phyloP scores from a whole-genome alignment of 2,113 vertebrate genomes.

The Rousettus leschenaultii region DNA sequence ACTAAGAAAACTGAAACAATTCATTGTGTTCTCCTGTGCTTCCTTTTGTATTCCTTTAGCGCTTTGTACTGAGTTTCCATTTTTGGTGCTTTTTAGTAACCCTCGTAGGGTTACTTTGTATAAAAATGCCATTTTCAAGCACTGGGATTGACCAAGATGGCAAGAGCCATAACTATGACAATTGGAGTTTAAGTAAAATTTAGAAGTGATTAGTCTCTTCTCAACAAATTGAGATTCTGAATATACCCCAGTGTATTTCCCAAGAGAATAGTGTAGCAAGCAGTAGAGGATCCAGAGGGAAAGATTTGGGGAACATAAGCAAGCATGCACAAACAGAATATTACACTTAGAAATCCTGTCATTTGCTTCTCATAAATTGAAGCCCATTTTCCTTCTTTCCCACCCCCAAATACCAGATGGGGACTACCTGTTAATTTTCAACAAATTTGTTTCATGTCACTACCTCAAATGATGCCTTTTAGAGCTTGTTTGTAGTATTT shows the following conservation, averaged over 20 bases:
- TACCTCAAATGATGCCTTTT: background rate
- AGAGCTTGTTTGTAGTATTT: background rate
- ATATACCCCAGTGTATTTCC: conserved; percentile 63
- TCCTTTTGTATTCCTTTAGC: background rate
- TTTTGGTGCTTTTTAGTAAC: background rate
- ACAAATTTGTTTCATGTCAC: background rate
- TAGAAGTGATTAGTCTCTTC: conserved; percentile 67
- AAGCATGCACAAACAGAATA: conserved; percentile 7
- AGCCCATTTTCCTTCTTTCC: background rate
- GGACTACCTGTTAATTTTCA: conserved; percentile 51
- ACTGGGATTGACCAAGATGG: background rate
- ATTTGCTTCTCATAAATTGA: conserved; percentile 20
- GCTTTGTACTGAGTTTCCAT: background rate
- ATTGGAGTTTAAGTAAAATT: conserved; percentile 64
- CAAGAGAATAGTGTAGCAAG: conserved; percentile 61
- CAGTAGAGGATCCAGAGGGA: conserved; percentile 51
- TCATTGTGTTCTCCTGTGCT: background rate
- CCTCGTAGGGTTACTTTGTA: background rate
- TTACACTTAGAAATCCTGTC: conserved; percentile 27
- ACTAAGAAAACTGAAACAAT: background rate
- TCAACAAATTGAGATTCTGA: conserved; percentile 33
- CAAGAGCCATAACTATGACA: background rate
- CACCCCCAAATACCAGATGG: conserved; percentile 29
- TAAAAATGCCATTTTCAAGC: conserved; percentile 3
- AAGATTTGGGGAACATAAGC: conserved; percentile 60